A percentile compares a stretch with the other conserved stretches of the same genome.
phyloP scores from a whole-genome alignment of 2,797 vertebrate species.

The Threskiornis aethiopicus region DNA sequence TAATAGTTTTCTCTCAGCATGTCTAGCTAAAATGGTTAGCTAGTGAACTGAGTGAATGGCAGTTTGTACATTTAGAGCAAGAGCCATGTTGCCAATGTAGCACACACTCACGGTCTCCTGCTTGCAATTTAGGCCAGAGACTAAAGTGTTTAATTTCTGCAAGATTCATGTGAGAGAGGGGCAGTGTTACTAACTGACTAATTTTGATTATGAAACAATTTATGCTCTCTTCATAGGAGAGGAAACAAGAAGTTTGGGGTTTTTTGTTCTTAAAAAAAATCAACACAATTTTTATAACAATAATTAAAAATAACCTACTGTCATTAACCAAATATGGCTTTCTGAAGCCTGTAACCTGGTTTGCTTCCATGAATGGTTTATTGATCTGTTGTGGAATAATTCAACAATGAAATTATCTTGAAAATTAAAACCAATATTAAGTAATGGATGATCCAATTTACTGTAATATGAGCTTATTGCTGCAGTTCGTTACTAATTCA shows the following conservation, averaged over 20 bases:
- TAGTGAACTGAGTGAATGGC: neutral
- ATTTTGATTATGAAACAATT: conserved; percentile 7
- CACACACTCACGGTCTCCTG: neutral
- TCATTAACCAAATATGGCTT: neutral
- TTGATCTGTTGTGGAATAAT: conserved; percentile 37
- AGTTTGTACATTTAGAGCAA: neutral
- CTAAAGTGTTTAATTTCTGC: neutral
- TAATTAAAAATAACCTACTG: conserved; percentile 50
- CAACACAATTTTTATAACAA: neutral
- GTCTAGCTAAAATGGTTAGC: neutral
- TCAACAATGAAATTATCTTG: conserved; percentile 41
- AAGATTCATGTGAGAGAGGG: neutral
- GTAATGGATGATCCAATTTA: conserved; percentile 46
- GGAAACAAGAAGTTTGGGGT: neutral
- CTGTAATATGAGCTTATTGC: neutral
- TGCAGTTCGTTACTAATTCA: neutral
- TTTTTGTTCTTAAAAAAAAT: neutral
- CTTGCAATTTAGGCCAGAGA: neutral
- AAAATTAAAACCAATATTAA: conserved; percentile 57
- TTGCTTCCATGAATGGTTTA: conserved; percentile 41
- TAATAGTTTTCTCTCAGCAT: neutral
- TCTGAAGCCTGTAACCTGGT: neutral
- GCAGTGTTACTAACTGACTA: neutral
- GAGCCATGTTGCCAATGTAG: neutral
- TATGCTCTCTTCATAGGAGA: neutral